Percentiles rank a stretch among this genome's conserved stretches.
Conservation (phyloP, 2,888 invertebrate species). For the Didymodactylos carnosus region DNA sequence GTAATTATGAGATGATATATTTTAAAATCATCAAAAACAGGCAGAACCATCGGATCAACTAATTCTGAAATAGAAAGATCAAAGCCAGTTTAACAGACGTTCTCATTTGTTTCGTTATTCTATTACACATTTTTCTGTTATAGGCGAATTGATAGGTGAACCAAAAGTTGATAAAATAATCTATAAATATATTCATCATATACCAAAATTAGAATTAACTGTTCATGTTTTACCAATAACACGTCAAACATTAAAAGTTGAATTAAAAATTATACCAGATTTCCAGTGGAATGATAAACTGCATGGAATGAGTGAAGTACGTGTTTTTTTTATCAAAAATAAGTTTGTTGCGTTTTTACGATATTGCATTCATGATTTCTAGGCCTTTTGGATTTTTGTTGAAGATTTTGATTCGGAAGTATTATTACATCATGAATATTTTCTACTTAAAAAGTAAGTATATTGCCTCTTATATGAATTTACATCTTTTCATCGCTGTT, state of each 20-base stretch:
- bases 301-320: conserved; percentile 43
- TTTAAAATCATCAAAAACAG: too few species aligned
- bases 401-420: conserved; percentile 44
- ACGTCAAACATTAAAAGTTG: conserved; percentile 61
- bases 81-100: too few species aligned
- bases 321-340: conserved; percentile 16
- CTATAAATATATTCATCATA: conserved; percentile 78
- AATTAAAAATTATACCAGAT: conserved; percentile 88
- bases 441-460: conserved; percentile 52
- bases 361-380: conserved; percentile 9
- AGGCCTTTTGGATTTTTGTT: conserved; percentile 46
- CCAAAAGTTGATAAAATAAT: conserved; percentile 78
- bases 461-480: neutral
- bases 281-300: conserved; percentile 97
- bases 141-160: conserved; percentile 58
- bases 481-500: neutral
- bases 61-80: too few species aligned
- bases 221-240: conserved; percentile 97
- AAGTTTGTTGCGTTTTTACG: neutral
- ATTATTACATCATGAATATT: conserved; percentile 80
- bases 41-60: too few species aligned
- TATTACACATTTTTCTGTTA: neutral
- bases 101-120: too few species aligned
- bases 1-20: too few species aligned
- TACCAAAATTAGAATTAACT: conserved; percentile 73